phyloP scores from a whole-genome alignment of 2,888 invertebrate species.

The Hipparchia sbordonii region DNA sequence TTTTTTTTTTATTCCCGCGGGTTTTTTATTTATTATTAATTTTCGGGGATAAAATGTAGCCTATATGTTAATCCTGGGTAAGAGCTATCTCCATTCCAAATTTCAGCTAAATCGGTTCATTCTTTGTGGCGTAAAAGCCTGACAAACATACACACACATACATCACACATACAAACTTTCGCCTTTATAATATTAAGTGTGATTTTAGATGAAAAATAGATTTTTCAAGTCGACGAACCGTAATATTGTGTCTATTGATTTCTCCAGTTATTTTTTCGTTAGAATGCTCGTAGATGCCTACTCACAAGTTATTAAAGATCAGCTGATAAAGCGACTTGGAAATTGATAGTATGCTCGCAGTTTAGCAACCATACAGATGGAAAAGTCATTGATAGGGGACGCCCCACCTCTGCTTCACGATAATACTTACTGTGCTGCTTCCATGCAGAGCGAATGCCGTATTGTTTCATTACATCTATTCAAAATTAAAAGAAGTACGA shows the following conservation, averaged over 20 bases:
- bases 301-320: conserved; percentile 25
- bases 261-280: conserved; percentile 2
- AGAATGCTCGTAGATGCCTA: conserved; percentile 4
- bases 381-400: not conserved
- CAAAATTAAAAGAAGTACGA: not conserved
- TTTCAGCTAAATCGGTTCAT: too few species aligned
- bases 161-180: too few species aligned
- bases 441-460: not conserved
- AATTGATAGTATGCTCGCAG: conserved; percentile 19
- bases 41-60: too few species aligned
- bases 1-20: too few species aligned
- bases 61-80: too few species aligned
- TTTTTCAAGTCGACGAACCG: not conserved
- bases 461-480: not conserved
- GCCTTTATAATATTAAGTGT: too few species aligned
- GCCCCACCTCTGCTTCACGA: not conserved
- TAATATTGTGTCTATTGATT: not conserved
- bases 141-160: too few species aligned
- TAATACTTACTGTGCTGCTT: not conserved
- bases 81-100: too few species aligned
- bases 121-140: too few species aligned
- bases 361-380: not conserved
- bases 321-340: conserved; percentile 25
- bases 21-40: too few species aligned
- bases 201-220: not conserved